These are phyloP conservation scores for Danaus chrysippus DNA, from an alignment of 2,888 invertebrate genomes.

Conservation along the genomic window DNA sequence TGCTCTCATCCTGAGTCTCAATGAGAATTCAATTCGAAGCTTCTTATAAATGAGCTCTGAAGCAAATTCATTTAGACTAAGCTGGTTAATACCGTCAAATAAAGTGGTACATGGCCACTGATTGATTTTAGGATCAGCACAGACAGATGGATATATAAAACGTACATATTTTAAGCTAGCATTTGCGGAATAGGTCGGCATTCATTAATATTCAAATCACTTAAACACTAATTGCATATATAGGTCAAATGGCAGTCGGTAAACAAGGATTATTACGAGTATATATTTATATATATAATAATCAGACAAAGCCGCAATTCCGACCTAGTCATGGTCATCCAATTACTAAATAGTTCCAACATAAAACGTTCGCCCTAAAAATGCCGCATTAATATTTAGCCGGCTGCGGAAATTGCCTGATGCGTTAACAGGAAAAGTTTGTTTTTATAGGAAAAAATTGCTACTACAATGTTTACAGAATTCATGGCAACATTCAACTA, in stretches of 20 bases:
- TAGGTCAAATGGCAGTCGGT: slow-evolving; percentile 3
- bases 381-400: slow-evolving; percentile 26
- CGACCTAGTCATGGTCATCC: slow-evolving; percentile 31
- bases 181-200: too few species aligned
- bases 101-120: not conserved
- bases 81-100: not conserved
- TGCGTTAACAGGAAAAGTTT: slow-evolving; percentile 15
- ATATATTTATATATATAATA: slow-evolving; percentile 21
- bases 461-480: too few species aligned
- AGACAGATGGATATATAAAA: not conserved
- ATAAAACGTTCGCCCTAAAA: slow-evolving; percentile 21
- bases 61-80: not conserved
- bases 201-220: too few species aligned
- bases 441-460: too few species aligned
- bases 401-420: slow-evolving; percentile 26
- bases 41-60: not conserved
- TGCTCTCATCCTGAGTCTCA: too few species aligned
- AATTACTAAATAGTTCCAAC: slow-evolving; percentile 35
- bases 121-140: not conserved
- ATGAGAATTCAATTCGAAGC: not conserved
- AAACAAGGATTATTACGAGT: slow-evolving; percentile 17
- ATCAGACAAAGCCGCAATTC: slow-evolving; percentile 29
- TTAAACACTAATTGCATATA: slow-evolving; percentile 5
- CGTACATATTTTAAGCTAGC: not conserved
- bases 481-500: too few species aligned